These are phyloP conservation scores for Benthosema pterotum DNA, from an alignment of 2,797 vertebrate genomes.

Conservation along the genomic window DNA sequence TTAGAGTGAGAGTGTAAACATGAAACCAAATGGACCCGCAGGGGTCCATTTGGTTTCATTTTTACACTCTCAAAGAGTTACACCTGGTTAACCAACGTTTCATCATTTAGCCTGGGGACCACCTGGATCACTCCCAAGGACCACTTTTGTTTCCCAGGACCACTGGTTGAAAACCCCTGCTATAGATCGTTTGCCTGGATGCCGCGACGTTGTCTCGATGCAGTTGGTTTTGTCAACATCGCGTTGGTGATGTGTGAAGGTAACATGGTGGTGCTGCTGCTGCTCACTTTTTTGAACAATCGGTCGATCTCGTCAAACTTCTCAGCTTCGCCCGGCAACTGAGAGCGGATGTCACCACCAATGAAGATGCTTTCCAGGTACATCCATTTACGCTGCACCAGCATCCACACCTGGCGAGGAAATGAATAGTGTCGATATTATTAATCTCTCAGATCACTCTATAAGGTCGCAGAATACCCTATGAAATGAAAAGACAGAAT, in stretches of 20 bases:
- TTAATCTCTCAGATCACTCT: neutral
- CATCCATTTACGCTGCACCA: constrained; percentile 98
- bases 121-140: no score
- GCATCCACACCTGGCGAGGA: constrained; percentile 87
- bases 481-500: neutral
- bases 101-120: no score
- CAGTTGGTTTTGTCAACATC: constrained; percentile 3
- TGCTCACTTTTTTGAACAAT: constrained; percentile 89
- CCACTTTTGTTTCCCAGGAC: no score
- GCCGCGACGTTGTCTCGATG: neutral
- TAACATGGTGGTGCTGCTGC: constrained; percentile 3
- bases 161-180: no score
- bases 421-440: neutral
- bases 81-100: no score
- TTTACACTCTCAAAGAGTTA: no score
- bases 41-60: no score
- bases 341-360: constrained; percentile 90
- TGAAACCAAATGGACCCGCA: no score
- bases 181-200: no score
- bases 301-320: constrained; percentile 91
- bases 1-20: no score
- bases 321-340: constrained; percentile 92
- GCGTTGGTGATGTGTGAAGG: no score
- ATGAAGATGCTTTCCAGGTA: constrained; percentile 97
- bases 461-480: no score